Conservation (phyloP, 2,113 vertebrate species). For the Anhinga rufa region DNA sequence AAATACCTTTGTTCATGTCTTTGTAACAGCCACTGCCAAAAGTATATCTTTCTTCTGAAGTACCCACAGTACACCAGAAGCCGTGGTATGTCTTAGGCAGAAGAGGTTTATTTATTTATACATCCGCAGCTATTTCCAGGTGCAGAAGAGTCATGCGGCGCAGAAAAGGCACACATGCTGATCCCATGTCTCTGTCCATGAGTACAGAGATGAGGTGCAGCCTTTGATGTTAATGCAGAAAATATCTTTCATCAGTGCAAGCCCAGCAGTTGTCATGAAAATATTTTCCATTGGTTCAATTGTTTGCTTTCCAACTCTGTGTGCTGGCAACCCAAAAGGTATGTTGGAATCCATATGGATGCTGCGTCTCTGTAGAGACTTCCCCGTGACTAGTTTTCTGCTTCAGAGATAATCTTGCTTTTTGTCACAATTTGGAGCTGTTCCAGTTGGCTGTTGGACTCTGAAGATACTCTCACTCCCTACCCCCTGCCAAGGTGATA, state of each 20-base stretch:
- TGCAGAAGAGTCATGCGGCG: background rate
- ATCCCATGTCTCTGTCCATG: background rate
- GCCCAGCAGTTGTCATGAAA: background rate
- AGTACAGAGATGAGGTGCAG: background rate
- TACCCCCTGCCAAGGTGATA: background rate
- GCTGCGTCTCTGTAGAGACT: background rate
- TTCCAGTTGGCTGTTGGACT: background rate
- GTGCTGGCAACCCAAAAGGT: background rate
- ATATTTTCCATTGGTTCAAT: background rate
- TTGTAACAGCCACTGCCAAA: background rate
- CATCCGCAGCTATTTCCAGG: background rate
- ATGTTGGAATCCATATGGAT: background rate
- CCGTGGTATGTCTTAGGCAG: background rate
- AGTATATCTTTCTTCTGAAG: background rate
- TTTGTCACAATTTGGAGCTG: background rate
- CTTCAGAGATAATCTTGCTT: background rate
- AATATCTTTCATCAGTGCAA: background rate
- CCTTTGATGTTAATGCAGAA: background rate
- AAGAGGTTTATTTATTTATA: background rate
- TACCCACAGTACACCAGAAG: fast-evolving
- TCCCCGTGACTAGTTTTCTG: background rate
- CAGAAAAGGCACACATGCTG: background rate
- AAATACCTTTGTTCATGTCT: background rate
- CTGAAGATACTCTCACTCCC: background rate
- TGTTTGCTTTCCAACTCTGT: background rate